These are phyloP conservation scores for Pipistrellus pygmaeus DNA, from an alignment of 2,797 vertebrate genomes.

Conservation along the genomic window DNA sequence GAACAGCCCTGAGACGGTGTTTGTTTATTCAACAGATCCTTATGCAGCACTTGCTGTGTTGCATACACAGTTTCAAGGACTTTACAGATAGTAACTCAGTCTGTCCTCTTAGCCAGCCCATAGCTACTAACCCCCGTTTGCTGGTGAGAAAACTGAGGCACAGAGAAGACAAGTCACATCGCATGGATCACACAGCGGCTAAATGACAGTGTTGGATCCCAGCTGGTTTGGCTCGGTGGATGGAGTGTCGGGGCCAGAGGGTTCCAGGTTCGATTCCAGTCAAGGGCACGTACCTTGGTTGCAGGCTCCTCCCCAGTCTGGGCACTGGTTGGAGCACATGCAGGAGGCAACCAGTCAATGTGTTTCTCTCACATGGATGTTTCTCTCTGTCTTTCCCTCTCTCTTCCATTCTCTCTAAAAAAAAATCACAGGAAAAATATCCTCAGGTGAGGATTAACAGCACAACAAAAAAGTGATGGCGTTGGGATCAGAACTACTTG, in stretches of 20 bases:
- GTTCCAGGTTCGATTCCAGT: too few species aligned
- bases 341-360: too few species aligned
- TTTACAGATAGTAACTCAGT: neutral
- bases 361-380: too few species aligned
- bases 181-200: neutral
- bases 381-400: too few species aligned
- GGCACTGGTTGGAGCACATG: too few species aligned
- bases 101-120: neutral
- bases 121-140: neutral
- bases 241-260: too few species aligned
- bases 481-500: neutral
- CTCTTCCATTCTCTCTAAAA: too few species aligned
- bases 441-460: too few species aligned
- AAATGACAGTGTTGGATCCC: neutral
- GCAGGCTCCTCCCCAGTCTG: too few species aligned
- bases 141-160: constrained; percentile 15
- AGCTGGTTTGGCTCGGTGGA: too few species aligned
- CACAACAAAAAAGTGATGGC: neutral
- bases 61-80: neutral
- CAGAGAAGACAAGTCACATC: neutral
- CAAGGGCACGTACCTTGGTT: too few species aligned
- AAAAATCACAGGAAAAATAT: too few species aligned
- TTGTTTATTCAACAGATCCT: neutral
- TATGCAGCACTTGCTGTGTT: neutral
- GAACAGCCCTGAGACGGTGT: neutral